Conservation (phyloP, 2,797 vertebrate genomes). For the Neosilurus mollespiculum region DNA sequence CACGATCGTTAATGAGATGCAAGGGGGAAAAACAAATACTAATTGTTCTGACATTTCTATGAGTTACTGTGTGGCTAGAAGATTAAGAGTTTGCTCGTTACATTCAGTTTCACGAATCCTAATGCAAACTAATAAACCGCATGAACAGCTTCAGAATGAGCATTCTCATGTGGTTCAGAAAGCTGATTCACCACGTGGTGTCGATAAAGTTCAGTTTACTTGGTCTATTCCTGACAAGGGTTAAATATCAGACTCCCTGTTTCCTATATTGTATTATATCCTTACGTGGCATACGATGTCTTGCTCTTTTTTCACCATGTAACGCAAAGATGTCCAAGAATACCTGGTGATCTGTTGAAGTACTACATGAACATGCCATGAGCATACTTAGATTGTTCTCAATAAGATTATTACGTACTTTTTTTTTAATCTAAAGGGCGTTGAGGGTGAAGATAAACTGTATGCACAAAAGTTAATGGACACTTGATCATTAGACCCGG, state of each 20-base stretch:
- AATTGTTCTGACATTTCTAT: not conserved
- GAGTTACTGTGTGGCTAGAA: not conserved
- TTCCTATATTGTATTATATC: not conserved
- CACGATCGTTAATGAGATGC: not conserved
- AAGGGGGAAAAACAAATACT: not conserved
- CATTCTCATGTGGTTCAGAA: not conserved
- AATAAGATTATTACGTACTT: not conserved
- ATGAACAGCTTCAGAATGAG: not conserved
- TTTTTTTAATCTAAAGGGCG: not conserved
- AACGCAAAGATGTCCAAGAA: not conserved
- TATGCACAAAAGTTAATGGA: too few species aligned
- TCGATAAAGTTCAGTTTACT: not conserved
- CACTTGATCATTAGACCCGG: too few species aligned
- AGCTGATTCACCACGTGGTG: constrained; percentile 1
- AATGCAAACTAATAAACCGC: not conserved
- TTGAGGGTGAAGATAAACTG: not conserved
- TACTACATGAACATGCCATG: not conserved
- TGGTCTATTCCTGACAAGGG: not conserved
- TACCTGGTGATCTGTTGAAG: not conserved
- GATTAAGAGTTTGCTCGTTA: not conserved
- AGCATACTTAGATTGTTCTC: too few species aligned
- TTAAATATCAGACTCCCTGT: not conserved
- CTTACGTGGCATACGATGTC: too few species aligned
- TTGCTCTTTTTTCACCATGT: too few species aligned
- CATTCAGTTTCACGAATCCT: not conserved